These are phyloP conservation scores for Pristionchus japonicus DNA, from an alignment of 2,888 invertebrate genomes.

Conservation along the genomic window DNA sequence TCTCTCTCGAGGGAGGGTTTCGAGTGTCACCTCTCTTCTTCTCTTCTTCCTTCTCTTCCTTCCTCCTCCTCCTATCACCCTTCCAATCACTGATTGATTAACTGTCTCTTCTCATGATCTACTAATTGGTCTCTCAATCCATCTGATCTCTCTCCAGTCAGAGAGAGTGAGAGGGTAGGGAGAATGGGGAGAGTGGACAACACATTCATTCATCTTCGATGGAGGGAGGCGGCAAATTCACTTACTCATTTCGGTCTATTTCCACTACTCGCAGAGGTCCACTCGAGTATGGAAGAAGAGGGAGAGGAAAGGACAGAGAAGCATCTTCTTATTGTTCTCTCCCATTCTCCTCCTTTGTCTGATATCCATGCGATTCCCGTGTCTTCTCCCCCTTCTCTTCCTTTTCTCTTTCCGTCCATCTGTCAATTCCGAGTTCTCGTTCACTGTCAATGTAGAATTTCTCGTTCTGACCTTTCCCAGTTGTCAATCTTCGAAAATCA, in stretches of 20 bases:
- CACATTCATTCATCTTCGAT: slow-evolving; percentile 30
- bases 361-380: background rate
- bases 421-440: too few species aligned
- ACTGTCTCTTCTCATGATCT: background rate
- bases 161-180: background rate
- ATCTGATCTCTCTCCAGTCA: slow-evolving; percentile 23
- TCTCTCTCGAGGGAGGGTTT: background rate
- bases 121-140: background rate
- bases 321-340: slow-evolving; percentile 11
- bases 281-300: too few species aligned
- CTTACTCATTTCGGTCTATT: slow-evolving; percentile 16
- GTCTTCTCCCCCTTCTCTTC: background rate
- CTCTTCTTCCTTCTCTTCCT: background rate
- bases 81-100: background rate
- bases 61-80: background rate
- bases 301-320: background rate
- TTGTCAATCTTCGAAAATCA: slow-evolving; percentile 22
- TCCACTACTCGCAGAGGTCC: background rate
- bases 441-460: too few species aligned
- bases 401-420: slow-evolving; percentile 15
- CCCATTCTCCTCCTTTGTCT: background rate
- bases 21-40: slow-evolving; percentile 10
- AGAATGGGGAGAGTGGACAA: background rate
- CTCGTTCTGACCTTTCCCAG: slow-evolving; percentile 27
- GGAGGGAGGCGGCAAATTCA: background rate